Evolutionary conservation across 1,140 invertebrate genomes (phyloP).

Genomic region (Psix sp.): DNA sequence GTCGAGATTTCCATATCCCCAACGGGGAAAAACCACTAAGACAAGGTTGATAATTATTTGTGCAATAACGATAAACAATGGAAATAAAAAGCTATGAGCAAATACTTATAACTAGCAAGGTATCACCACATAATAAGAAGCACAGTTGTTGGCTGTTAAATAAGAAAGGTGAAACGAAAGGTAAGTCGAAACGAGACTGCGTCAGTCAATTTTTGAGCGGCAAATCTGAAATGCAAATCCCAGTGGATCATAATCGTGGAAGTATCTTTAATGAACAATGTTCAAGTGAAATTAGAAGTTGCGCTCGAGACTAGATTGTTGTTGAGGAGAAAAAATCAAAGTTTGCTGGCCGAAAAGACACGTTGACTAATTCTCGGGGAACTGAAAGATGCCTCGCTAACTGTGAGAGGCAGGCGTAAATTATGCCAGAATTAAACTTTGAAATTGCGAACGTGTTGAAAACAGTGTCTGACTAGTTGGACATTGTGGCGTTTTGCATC

Average conservation of each 20-base stretch:
- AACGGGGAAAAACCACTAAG: too few species aligned
- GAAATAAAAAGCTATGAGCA: background rate
- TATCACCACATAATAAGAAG: constrained; percentile 6
- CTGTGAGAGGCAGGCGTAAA: constrained; percentile 59
- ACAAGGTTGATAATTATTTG: background rate
- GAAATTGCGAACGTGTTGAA: constrained; percentile 60
- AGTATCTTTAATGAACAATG: constrained; percentile 21
- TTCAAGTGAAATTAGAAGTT: constrained; percentile 32
- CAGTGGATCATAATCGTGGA: background rate
- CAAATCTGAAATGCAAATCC: too few species aligned
- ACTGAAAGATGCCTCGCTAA: constrained; percentile 55
- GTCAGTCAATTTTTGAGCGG: too few species aligned
- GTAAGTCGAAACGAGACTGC: too few species aligned
- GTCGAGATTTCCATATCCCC: too few species aligned
- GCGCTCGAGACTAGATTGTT: constrained; percentile 22
- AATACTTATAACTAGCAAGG: constrained; percentile 2
- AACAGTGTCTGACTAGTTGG: constrained; percentile 61
- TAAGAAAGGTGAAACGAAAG: too few species aligned
- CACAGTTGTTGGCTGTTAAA: too few species aligned
- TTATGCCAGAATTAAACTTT: constrained; percentile 62
- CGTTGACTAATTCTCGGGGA: constrained; percentile 32
- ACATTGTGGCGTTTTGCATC: constrained; percentile 58
- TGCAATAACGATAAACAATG: constrained; percentile 1
- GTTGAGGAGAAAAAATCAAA: constrained; percentile 45
- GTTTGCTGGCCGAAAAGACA: constrained; percentile 50